phyloP scores from a whole-genome alignment of 2,888 invertebrate genomes.

The Dione juno region DNA sequence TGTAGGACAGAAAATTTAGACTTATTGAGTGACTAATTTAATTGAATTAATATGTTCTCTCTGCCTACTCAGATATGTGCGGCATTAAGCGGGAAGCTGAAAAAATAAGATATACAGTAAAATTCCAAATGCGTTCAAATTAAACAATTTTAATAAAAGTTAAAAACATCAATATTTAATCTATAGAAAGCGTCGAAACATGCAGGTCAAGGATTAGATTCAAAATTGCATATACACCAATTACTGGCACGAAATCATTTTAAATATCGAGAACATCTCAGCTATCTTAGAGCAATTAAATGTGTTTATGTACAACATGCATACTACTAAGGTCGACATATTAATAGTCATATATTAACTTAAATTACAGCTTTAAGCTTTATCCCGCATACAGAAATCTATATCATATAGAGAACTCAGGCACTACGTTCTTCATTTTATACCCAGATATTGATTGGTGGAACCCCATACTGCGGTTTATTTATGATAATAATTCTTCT shows the following conservation, averaged over 20 bases:
- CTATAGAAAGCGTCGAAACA: slow-evolving; percentile 32
- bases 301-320: not conserved
- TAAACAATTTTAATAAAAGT: not conserved
- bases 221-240: slow-evolving; percentile 32
- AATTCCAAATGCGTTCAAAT: not conserved
- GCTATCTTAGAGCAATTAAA: slow-evolving; percentile 8
- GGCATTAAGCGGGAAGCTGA: no score
- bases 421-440: no score
- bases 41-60: no score
- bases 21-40: no score
- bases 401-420: no score
- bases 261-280: slow-evolving; percentile 17
- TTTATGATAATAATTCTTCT: no score
- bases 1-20: no score
- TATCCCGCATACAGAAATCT: no score
- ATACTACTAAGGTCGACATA: not conserved
- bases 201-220: slow-evolving; percentile 24
- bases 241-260: slow-evolving; percentile 31
- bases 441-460: no score
- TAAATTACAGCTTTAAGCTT: no score
- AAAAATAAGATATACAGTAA: not conserved
- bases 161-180: slow-evolving; percentile 7
- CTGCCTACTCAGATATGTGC: not conserved
- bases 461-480: no score
- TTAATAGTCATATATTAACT: no score